These are phyloP conservation scores for Anthoptus insignis DNA, from an alignment of 2,888 invertebrate genomes.

Conservation along the genomic window DNA sequence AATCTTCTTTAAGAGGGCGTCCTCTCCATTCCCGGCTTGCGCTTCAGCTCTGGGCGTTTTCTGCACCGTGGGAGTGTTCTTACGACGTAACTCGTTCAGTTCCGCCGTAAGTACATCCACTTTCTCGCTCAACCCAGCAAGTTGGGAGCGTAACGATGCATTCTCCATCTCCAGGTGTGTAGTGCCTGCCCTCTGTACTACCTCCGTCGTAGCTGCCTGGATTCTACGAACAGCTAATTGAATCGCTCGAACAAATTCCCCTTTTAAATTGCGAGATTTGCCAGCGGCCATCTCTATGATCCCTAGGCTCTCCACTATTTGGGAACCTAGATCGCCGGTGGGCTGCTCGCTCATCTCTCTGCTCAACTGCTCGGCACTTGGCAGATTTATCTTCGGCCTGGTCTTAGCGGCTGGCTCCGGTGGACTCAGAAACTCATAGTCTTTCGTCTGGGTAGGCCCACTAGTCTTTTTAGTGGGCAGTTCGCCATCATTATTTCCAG, in stretches of 20 bases:
- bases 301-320: background rate
- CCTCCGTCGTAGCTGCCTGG: conserved; percentile 6
- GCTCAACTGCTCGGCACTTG: background rate
- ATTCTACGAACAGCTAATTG: conserved; percentile 8
- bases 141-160: conserved; percentile 2
- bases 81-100: conserved; percentile 1
- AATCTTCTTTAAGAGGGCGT: background rate
- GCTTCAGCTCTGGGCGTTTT: background rate
- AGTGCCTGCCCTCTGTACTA: background rate
- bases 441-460: background rate
- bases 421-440: background rate
- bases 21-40: background rate
- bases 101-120: conserved; percentile 1
- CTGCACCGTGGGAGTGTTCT: background rate
- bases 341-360: conserved; percentile 6
- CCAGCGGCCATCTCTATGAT: conserved; percentile 18
- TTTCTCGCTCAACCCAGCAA: background rate
- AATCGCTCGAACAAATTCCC: conserved; percentile 11
- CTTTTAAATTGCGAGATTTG: conserved; percentile 17
- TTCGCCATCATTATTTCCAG: background rate
- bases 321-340: conserved; percentile 3
- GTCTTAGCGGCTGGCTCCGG: background rate
- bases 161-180: background rate
- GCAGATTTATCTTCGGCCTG: background rate
- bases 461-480: background rate